Evolutionary conservation across 2,113 vertebrate genomes (phyloP).

Genomic region (Phaetusa simplex): DNA sequence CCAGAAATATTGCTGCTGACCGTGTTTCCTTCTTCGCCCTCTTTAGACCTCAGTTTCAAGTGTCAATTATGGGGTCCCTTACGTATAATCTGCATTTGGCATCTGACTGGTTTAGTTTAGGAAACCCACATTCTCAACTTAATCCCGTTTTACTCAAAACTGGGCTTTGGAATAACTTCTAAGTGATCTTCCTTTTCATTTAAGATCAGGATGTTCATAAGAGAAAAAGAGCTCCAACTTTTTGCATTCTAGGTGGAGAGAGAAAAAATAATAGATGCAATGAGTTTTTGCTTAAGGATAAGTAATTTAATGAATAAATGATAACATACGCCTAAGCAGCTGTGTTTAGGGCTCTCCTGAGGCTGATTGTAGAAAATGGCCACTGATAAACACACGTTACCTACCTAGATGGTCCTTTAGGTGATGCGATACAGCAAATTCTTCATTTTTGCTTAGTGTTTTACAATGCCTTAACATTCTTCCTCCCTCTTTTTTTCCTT

Average conservation of each 20-base stretch:
- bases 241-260: neutral
- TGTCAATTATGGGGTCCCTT: neutral
- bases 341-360: neutral
- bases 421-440: neutral
- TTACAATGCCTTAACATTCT: neutral
- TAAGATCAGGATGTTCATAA: neutral
- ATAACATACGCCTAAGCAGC: neutral
- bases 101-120: neutral
- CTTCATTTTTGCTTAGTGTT: neutral
- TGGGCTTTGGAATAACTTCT: neutral
- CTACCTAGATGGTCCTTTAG: neutral
- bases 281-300: neutral
- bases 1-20: neutral
- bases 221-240: neutral
- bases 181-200: neutral
- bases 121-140: neutral
- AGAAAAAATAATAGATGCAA: neutral
- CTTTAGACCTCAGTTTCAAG: neutral
- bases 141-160: neutral
- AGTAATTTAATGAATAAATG: neutral
- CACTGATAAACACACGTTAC: neutral
- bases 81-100: accelerated
- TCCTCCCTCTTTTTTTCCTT: neutral
- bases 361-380: neutral
- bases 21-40: neutral